Evolutionary conservation across 2,888 invertebrate genomes (phyloP).

Genomic region (Oxytorus armatus): DNA sequence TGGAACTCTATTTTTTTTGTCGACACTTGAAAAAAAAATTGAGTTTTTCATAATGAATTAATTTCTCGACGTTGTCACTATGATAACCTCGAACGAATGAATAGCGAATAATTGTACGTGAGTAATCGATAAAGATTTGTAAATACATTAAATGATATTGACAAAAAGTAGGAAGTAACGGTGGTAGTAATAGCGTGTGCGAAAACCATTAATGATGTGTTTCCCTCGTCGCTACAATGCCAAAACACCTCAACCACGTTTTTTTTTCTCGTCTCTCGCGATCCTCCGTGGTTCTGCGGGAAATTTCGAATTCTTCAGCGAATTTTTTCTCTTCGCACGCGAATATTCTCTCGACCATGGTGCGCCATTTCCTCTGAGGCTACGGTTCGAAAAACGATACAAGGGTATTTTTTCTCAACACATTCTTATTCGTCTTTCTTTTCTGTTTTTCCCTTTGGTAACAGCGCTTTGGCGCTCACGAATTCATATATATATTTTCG

Average conservation of each 20-base stretch:
- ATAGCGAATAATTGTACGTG: too few relatives aligned
- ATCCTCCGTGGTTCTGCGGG: neutral
- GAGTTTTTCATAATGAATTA: too few relatives aligned
- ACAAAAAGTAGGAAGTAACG: too few relatives aligned
- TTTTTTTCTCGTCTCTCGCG: neutral
- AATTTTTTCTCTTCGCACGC: conserved; percentile 28
- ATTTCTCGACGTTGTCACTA: too few relatives aligned
- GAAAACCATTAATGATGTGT: too few relatives aligned
- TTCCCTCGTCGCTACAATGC: too few relatives aligned
- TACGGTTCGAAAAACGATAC: conserved; percentile 24
- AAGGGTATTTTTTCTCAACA: conserved; percentile 28
- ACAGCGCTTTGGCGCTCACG: conserved; percentile 14
- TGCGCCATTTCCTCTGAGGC: conserved; percentile 2
- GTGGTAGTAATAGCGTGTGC: too few relatives aligned
- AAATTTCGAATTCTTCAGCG: conserved; percentile 51
- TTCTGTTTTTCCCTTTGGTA: conserved; percentile 14
- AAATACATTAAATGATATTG: too few relatives aligned
- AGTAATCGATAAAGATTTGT: too few relatives aligned
- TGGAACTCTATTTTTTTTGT: too few relatives aligned
- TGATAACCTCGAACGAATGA: too few relatives aligned
- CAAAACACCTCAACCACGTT: neutral
- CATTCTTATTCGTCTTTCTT: conserved; percentile 12
- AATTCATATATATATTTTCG: conserved; percentile 38
- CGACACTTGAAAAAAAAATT: too few relatives aligned
- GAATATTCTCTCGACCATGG: neutral